Base-by-base conservation (phyloP, 2,888 invertebrate species). In the Troglohyphantes excavatus region DNA sequence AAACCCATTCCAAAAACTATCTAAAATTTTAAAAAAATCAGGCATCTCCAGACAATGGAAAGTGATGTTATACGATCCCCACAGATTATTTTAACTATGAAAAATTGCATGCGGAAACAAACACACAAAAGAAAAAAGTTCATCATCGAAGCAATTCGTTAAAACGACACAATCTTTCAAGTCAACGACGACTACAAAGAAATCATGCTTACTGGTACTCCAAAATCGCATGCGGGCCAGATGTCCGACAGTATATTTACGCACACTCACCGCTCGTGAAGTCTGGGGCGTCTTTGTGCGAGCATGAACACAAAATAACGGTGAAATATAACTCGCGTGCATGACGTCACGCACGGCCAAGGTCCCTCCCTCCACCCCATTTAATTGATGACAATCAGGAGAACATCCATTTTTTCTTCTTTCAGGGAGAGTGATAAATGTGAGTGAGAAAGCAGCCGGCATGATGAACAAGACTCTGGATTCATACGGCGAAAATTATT, bases 281-380 rank as follows among this genome's bases (percentile, higher is more conserved):
- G n/a, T n/a, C n/a, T n/a, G n/a, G n/a, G n/a, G n/a, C 39, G 13
- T 39, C 39, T 39, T 7, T 39, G 39, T 39, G 39, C 39, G 39
- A 39, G 13, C 39, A 39, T 39, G 39, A 39, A 3, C 3, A 0
- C 17, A 21, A 26, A 61, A n/a, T 53, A 53, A 53, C 61, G 63
- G 46, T 17, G 39, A 61, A 59, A 21, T 29, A 46, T 61, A 21
- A 75, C 61, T 61, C 19, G 61, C 61, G 29, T 43, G 65, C 65
- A 61, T 78, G 78, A 78, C 78, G 65, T 78, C 61, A 78, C 78
- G 78, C 63, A 23, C 33, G 33, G 78, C 65, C 39, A 78, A 21
- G 63, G n/a, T 6, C 33, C 13, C 21, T 19, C 61, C 9, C 27
- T 3, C 43, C 23, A 17, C 78, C 17, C 43, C 61, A 78, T 63